Base-by-base conservation (phyloP, 2,888 invertebrate genomes). In the Thera obeliscata region DNA sequence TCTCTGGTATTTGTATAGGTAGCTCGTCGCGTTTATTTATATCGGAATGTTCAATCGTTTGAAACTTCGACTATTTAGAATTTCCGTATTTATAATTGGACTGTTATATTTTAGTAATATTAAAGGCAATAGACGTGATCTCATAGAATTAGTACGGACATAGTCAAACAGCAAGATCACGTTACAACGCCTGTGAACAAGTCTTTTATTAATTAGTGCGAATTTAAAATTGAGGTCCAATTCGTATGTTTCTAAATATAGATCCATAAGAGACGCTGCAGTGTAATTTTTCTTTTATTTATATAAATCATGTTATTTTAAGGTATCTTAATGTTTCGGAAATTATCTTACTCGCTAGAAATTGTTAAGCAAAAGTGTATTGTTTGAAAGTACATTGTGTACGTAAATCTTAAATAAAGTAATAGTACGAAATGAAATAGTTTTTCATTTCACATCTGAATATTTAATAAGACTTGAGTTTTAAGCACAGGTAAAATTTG, bases 221-320 rank as follows among this genome's bases (percentile, higher is more conserved):
- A 92, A 90, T 87, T 87, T 88, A 85, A 90, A 90, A 91, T 86
- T 83, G 93, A 88, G 93, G 93, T 93, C 93, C 93, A 93, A 93
- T 91, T 88, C 87, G 88, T 89, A 87, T 87, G 88, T 91, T 88
- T 91, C 83, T 88, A 90, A 85, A 80, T 81, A 82, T 89, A 87
- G 87, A 85, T 85, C 85, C 84, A 77, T 82, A 86, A 82, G 84
- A 85, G 82, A 86, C 79, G 81, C 83, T 85, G 84, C 87, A 85
- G 69, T 79, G 83, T 87, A 83, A 83, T 81, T 80, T 83, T 81
- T 9, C 33, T 80, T 86, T 85, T 83, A 85, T 85, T 87, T 88
- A 82, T 87, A 82, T 80, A 85, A 91, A 91, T 92, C 92, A 90
- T 91, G 92, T 90, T 90, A 88, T 89, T 76, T 87, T 89, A 91